Percentiles rank a stretch among this genome's conserved stretches.
Conservation (phyloP, 2,888 invertebrate genomes). For the Polylopha cassiicola region DNA sequence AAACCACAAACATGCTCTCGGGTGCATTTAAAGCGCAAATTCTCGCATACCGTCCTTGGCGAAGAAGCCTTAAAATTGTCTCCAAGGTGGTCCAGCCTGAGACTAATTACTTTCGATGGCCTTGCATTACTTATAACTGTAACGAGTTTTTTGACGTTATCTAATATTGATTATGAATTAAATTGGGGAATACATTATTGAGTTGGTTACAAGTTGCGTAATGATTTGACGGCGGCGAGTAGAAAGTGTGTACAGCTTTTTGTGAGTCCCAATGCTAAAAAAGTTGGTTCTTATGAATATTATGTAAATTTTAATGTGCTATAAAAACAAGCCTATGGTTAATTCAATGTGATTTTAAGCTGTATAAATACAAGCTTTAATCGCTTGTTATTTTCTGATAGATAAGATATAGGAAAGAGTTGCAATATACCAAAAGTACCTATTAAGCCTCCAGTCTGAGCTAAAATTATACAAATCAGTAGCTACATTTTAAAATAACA, state of each 20-base stretch:
- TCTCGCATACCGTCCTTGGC: constrained; percentile 34
- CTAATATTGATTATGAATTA: constrained; percentile 42
- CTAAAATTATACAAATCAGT: background rate
- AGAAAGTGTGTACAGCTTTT: constrained; percentile 44
- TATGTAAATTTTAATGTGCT: constrained; percentile 41
- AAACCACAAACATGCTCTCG: constrained; percentile 31
- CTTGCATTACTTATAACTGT: constrained; percentile 43
- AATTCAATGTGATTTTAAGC: too few species aligned
- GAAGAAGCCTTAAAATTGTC: constrained; percentile 55
- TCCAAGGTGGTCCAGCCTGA: constrained; percentile 50
- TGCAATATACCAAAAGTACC: too few species aligned
- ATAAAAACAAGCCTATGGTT: too few species aligned
- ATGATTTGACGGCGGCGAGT: constrained; percentile 37
- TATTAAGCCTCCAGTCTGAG: background rate
- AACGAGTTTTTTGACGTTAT: constrained; percentile 37
- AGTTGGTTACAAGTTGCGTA: constrained; percentile 32
- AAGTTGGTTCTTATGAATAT: constrained; percentile 35
- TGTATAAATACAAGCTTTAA: too few species aligned
- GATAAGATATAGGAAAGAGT: too few species aligned
- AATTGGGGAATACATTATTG: constrained; percentile 39
- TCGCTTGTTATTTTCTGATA: too few species aligned
- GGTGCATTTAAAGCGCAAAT: constrained; percentile 14
- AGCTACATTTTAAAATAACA: background rate
- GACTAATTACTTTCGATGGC: constrained; percentile 56
- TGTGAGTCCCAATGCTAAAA: constrained; percentile 41